phyloP scores from a whole-genome alignment of 53 echinoderm and acorn worm genomes.

The Zoroaster sp. region DNA sequence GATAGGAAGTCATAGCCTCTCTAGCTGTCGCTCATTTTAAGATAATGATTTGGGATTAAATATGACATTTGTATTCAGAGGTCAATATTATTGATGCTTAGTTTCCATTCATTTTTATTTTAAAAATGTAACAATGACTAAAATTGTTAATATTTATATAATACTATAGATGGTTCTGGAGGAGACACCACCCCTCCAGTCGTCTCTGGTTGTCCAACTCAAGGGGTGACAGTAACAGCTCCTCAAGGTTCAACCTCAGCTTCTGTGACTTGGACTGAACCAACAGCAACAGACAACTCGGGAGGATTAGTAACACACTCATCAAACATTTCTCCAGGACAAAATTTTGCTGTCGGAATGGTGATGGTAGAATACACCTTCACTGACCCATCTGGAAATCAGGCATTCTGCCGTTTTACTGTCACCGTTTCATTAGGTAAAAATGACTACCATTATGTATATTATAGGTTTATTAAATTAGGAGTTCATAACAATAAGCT shows the following conservation, averaged over 20 bases:
- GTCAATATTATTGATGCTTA: too few species aligned
- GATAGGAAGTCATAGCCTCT: too few species aligned
- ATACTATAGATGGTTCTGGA: too few species aligned
- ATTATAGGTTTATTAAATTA: too few species aligned
- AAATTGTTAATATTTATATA: too few species aligned
- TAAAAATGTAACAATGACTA: too few species aligned
- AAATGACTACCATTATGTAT: too few species aligned
- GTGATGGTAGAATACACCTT: slow-evolving; percentile 56
- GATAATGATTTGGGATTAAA: too few species aligned
- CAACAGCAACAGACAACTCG: slow-evolving; percentile 56
- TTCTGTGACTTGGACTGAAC: slow-evolving; percentile 14
- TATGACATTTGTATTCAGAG: too few species aligned
- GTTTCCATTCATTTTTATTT: too few species aligned
- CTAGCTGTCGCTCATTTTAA: too few species aligned
- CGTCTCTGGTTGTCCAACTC: slow-evolving; percentile 49
- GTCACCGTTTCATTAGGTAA: slow-evolving; percentile 59
- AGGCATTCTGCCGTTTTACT: slow-evolving; percentile 53
- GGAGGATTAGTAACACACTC: background rate
- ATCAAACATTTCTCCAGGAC: slow-evolving; percentile 42
- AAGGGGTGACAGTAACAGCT: slow-evolving; percentile 5
- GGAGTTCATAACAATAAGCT: too few species aligned
- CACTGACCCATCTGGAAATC: slow-evolving; percentile 57
- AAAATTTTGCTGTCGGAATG: background rate
- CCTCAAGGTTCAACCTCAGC: slow-evolving; percentile 35
- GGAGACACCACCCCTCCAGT: slow-evolving; percentile 57